Conservation (phyloP, 2,113 vertebrate species). For the Scalopus aquaticus region DNA sequence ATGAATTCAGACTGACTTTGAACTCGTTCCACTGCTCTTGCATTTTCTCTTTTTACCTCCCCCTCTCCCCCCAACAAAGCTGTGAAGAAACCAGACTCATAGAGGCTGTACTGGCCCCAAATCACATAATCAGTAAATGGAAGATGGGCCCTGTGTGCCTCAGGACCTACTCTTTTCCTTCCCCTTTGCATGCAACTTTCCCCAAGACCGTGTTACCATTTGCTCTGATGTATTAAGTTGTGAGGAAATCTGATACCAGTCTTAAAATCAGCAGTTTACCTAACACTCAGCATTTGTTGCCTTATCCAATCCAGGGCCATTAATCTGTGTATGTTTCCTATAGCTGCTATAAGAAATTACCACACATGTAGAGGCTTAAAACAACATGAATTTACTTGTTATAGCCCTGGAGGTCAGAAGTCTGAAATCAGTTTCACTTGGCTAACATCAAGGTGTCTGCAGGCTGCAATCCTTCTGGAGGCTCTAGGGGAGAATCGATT, state of each 20-base stretch:
- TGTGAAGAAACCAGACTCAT: not conserved
- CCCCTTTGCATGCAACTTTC: not conserved
- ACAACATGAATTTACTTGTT: not conserved
- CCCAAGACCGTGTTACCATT: not conserved
- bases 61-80: not conserved
- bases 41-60: not conserved
- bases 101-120: not conserved
- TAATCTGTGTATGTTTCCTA: not conserved
- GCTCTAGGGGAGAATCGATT: not conserved
- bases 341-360: not conserved
- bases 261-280: not conserved
- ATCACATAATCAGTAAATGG: not conserved
- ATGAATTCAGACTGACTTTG: not conserved
- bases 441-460: not conserved
- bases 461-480: not conserved
- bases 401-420: not conserved
- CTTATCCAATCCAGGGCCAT: not conserved
- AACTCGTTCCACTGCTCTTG: not conserved
- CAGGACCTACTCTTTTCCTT: not conserved
- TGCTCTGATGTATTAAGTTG: not conserved
- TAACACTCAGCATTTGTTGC: not conserved
- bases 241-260: not conserved
- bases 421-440: not conserved
- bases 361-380: not conserved
- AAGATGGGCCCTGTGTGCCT: not conserved